phyloP scores from a whole-genome alignment of 2,888 invertebrate species.

The Tetragonula carbonaria region DNA sequence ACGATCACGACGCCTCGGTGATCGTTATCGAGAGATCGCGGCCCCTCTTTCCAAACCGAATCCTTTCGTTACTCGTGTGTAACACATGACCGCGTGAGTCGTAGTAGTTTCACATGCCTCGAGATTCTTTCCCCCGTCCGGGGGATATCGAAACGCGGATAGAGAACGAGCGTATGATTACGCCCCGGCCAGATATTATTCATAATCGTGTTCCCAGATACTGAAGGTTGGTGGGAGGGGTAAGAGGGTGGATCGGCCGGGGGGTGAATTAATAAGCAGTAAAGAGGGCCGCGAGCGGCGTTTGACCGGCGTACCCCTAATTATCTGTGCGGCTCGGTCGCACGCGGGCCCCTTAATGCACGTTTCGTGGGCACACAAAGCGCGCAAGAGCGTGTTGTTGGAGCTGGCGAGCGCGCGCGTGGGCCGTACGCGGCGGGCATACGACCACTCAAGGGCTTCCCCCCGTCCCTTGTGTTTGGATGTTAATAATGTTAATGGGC shows the following conservation, averaged over 20 bases:
- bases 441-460: conserved; percentile 45
- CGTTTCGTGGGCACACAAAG: conserved; percentile 66
- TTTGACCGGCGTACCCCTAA: conserved; percentile 71
- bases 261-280: conserved; percentile 71
- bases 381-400: conserved; percentile 54
- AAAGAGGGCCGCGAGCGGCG: conserved; percentile 60
- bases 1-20: conserved; percentile 39
- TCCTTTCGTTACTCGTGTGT: conserved; percentile 10
- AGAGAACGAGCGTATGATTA: conserved; percentile 61
- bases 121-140: not conserved
- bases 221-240: conserved; percentile 4
- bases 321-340: conserved; percentile 68
- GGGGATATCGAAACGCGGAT: conserved; percentile 28
- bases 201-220: conserved; percentile 62
- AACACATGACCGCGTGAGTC: conserved; percentile 4
- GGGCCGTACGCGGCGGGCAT: conserved; percentile 69
- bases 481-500: conserved; percentile 80
- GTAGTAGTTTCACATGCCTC: conserved; percentile 7
- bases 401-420: conserved; percentile 67
- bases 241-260: conserved; percentile 25
- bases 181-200: conserved; percentile 54
- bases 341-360: conserved; percentile 65
- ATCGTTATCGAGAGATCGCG: conserved; percentile 55
- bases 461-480: conserved; percentile 71
- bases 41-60: not conserved